phyloP scores from a whole-genome alignment of 1,140 invertebrate species.

The Ceratina calcarata region DNA sequence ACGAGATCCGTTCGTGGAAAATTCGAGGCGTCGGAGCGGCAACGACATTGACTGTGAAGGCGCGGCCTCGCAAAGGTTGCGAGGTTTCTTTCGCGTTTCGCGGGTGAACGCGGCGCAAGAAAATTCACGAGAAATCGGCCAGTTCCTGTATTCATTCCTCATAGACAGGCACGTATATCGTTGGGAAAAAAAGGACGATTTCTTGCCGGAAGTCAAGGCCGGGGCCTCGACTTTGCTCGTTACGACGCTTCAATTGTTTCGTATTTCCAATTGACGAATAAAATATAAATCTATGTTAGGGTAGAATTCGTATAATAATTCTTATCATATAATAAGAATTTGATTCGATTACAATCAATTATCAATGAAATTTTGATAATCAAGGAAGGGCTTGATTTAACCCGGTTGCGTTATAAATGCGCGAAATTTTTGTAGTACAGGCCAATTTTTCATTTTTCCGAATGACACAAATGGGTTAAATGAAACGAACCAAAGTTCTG shows the following conservation, averaged over 20 bases:
- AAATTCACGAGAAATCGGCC: constrained; percentile 32
- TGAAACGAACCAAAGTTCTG: too few relatives aligned
- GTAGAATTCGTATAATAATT: too few relatives aligned
- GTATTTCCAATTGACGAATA: neutral
- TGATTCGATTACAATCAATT: too few relatives aligned
- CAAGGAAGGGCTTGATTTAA: too few relatives aligned
- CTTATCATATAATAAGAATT: too few relatives aligned
- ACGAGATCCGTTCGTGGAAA: neutral
- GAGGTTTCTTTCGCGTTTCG: constrained; percentile 11
- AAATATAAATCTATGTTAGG: neutral
- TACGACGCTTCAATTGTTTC: constrained; percentile 30
- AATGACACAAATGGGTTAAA: too few relatives aligned
- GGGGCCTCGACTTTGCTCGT: constrained; percentile 62
- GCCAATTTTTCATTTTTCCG: too few relatives aligned
- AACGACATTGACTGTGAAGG: neutral
- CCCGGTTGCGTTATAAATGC: too few relatives aligned
- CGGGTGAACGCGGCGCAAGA: constrained; percentile 37
- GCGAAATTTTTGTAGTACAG: too few relatives aligned
- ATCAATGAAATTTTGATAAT: too few relatives aligned
- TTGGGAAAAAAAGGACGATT: constrained; percentile 36
- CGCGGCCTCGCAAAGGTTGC: constrained; percentile 2
- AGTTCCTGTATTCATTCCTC: constrained; percentile 36
- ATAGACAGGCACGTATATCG: constrained; percentile 2
- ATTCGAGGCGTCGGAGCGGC: neutral
- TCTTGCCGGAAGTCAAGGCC: constrained; percentile 53